Base-by-base conservation (phyloP, 2,888 invertebrate species). In the Adineta ricciae region DNA sequence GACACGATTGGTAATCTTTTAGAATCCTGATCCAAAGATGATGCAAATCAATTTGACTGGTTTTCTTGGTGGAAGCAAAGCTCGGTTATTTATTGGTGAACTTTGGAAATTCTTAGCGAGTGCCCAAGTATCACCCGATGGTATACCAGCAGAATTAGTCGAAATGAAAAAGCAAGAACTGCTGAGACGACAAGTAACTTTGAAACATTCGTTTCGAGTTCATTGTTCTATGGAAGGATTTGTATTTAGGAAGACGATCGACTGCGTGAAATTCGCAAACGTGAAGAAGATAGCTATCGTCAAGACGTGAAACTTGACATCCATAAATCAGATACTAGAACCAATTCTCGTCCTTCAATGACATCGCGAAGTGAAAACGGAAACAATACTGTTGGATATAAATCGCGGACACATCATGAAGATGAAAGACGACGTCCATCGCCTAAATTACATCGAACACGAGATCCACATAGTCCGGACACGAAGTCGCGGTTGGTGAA, bases 41-140 rank as follows among this genome's bases (percentile, higher is more conserved):
- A 98, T 99, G 94, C 98, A 99, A 93, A 99, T 99, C 89, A 99
- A 99, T 92, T 92, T 99, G 91, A 99, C 99, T 83, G 99, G 99
- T 83, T 99, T 99, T 91, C 92, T 99, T 87, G 98, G 99, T 90
- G 97, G 97, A 21, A 96, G 96, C 91, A 96, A 97, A 91, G 97
- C 99, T 27, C 93, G 98, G 72, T 94, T 95, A 88, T 99, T 99
- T 91, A 96, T 98, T 95, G 95, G 95, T 7, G 98, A 99, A 91
- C 92, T 99, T 84, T 99, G 99, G 99, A 94, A 95, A 87, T 91
- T 97, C 87, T 92, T 99, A 87, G 93, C 96, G 86, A 97, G 96
- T 85, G 99, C 99, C 2, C 97, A 97, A 91, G 95, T 96, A 84
- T 95, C 95, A 88, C 95, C 95, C 82, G 95, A 94, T 87, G 99